Base-by-base conservation (phyloP, 2,888 invertebrate genomes). In the Xiphydria camelus region DNA sequence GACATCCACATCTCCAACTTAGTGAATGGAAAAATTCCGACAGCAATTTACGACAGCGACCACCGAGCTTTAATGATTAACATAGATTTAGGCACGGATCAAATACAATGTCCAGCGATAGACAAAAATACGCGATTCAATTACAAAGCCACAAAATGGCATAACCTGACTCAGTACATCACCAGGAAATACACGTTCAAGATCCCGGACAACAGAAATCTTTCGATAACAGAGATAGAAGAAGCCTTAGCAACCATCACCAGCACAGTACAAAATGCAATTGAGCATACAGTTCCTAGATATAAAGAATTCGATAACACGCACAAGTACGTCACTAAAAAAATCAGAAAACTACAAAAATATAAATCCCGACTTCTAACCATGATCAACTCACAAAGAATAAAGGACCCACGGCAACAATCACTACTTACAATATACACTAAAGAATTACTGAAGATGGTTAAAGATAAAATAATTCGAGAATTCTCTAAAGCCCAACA, bases 21-120 rank as follows among this genome's bases (percentile, higher is more conserved):
- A 1, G 21, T 2, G 7, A 35, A 35, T 12, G n/a, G n/a, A n/a
- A n/a, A n/a, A n/a, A n/a, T n/a, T n/a, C n/a, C n/a, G n/a, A n/a
- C n/a, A n/a, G n/a, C n/a, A n/a, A n/a, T n/a, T n/a, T n/a, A n/a
- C n/a, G n/a, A n/a, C n/a, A n/a, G n/a, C n/a, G n/a, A n/a, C n/a
- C n/a, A n/a, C n/a, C n/a, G n/a, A n/a, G n/a, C n/a, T n/a, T n/a
- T n/a, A n/a, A n/a, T n/a, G n/a, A 5, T 35, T 3, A 25, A 14
- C 2, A 4, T 35, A 5, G 10, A 34, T 2, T n/a, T 20, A 25
- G 3, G 3, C 18, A 2, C 18, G 14, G 4, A 2, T 25, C 15
- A 25, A 34, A 15, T 7, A 3, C n/a, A 21, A 38, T 33, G 15
- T 4, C 14, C 20, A 44, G 31, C 7, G 29, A 42, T 7, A 35